These are phyloP conservation scores for Nannospalax galili DNA, from an alignment of 2,113 vertebrate genomes.

Conservation along the genomic window DNA sequence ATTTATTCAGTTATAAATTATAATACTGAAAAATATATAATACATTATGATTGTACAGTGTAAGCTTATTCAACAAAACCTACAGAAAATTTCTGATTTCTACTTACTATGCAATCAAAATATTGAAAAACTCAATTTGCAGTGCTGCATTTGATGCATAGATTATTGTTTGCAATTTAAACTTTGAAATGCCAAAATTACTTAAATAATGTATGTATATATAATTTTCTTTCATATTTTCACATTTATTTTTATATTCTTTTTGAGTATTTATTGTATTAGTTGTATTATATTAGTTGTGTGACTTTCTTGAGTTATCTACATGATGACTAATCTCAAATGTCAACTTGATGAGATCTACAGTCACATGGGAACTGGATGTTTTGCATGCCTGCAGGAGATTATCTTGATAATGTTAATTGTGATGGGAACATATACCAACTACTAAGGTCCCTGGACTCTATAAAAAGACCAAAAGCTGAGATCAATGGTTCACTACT, in stretches of 20 bases:
- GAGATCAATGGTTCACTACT: not conserved
- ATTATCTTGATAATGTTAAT: too few relatives aligned
- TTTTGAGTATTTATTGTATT: not conserved
- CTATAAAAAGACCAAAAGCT: not conserved
- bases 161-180: not conserved
- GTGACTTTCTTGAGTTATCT: not conserved
- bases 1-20: not conserved
- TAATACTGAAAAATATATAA: not conserved
- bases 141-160: not conserved
- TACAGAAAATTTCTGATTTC: not conserved
- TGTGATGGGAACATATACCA: not conserved
- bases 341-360: not conserved
- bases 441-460: not conserved
- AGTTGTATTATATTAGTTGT: not conserved
- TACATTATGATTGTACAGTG: not conserved
- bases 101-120: constrained; percentile 10
- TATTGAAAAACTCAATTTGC: not conserved
- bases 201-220: not conserved
- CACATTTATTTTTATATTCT: not conserved
- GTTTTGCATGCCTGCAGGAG: not conserved
- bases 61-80: not conserved
- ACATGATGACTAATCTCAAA: not conserved
- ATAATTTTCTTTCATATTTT: not conserved
- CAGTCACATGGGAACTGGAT: not conserved
- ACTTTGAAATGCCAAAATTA: constrained; percentile 14